A percentile compares a stretch with the other conserved stretches of the same genome.
These are phyloP conservation scores for Aporrectodea caliginosa DNA, from an alignment of 1,140 invertebrate species.

Conservation along the genomic window DNA sequence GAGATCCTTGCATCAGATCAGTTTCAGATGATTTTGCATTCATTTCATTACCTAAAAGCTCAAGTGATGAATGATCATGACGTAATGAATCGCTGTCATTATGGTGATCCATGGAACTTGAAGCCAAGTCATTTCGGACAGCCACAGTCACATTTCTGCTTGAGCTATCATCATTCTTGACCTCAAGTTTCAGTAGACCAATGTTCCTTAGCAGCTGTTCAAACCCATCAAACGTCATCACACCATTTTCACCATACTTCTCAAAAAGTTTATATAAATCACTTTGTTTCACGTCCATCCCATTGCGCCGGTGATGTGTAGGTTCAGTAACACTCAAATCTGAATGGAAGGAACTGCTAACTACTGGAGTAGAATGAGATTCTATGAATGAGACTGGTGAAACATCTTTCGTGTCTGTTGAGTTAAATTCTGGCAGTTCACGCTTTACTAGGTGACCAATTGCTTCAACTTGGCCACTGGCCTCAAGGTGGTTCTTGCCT, in stretches of 20 bases:
- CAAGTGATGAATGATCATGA: background rate
- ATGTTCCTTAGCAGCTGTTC: slow-evolving; percentile 37
- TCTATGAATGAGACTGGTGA: no score
- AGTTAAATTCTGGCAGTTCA: background rate
- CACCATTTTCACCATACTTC: slow-evolving; percentile 36
- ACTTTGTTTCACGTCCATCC: background rate
- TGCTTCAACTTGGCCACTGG: background rate
- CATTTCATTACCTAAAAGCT: background rate
- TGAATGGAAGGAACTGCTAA: no score
- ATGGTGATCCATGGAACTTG: background rate
- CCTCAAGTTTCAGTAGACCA: slow-evolving; percentile 18
- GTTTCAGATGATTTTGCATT: no score
- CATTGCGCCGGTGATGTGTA: background rate
- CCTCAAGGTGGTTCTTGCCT: background rate
- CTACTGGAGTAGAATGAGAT: no score
- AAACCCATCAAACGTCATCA: slow-evolving; percentile 40
- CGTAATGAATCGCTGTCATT: background rate
- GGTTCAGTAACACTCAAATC: background rate
- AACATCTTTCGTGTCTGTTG: no score
- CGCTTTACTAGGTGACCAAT: background rate
- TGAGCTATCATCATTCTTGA: background rate
- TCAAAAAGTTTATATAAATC: slow-evolving; percentile 27
- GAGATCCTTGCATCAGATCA: no score
- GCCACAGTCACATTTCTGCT: no score
- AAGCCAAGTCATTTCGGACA: slow-evolving; percentile 5